Percentiles rank a stretch among this genome's conserved stretches.
Evolutionary conservation across 2,888 invertebrate species (phyloP).

Genomic region (Chydorus sphaericus): DNA sequence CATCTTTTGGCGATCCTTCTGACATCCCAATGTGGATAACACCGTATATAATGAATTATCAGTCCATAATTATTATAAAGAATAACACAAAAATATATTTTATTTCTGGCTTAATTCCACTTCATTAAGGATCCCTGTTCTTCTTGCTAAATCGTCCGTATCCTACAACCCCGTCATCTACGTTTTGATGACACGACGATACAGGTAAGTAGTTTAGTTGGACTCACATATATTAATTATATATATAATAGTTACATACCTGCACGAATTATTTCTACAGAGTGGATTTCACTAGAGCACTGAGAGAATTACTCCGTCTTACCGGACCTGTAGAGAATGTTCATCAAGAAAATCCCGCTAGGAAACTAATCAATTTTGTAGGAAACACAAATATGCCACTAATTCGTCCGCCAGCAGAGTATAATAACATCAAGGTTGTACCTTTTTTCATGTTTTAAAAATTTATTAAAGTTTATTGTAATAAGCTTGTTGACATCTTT

Average conservation of each 20-base stretch:
- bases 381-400: no score
- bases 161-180: constrained; percentile 22
- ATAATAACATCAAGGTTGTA: no score
- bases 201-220: constrained; percentile 17
- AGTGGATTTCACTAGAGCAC: not conserved
- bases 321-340: not conserved
- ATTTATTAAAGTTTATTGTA: no score
- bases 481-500: no score
- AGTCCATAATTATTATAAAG: not conserved
- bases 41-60: constrained; percentile 18
- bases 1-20: constrained; percentile 16
- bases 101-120: not conserved
- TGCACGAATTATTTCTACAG: not conserved
- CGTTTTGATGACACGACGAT: constrained; percentile 20
- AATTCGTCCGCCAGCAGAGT: no score
- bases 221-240: not conserved
- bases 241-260: not conserved
- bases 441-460: no score
- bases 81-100: not conserved
- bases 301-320: not conserved
- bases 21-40: constrained; percentile 19
- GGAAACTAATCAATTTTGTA: not conserved
- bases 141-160: constrained; percentile 21
- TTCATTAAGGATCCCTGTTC: constrained; percentile 17
- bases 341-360: no score